Evolutionary conservation across 2,888 invertebrate species (phyloP), one percentile per base, ranked within the genome.

Genomic region (Girardia tigrina): DNA sequence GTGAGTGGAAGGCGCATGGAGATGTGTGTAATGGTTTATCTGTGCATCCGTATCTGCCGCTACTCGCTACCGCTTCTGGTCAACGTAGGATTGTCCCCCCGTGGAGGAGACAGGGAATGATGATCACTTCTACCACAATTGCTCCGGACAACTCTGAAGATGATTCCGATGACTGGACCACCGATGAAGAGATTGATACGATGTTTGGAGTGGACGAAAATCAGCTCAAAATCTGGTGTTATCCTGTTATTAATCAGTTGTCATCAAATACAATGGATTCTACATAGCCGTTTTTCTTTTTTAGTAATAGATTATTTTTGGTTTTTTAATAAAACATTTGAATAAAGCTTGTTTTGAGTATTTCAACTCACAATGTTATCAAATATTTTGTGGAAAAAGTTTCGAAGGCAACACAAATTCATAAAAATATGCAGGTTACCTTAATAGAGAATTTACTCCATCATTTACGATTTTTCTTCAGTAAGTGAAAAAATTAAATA

Each of bases 1-100:
- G 26, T 26, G 74, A 74, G 23, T 74, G 74, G 74, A 27, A 2
- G 4, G 56, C 70, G 28, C 74, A 42, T n/a, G 28, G 23, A 20
- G 74, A 74, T 23, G 74, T 42, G 1, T 36, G 56, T n/a, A 74
- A 74, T 69, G 23, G 29, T 16, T 26, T 70, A 2, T 74, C 56
- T n/a, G 26, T 74, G n/a, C 28, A 42, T 56, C 74, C 56, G n/a
- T 70, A 1, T 28, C 29, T 28, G 6, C 91, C 93, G 0, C 87
- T 94, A 72, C 79, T 94, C 80, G 91, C 91, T 0, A 90, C 91
- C 0, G 88, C 89, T 20, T 90, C 91, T 0, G 94, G 95, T 0
- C 92, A 92, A 81, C 88, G 89, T 80, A 90, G 91, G 81, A 87
- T 88, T 72, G 56, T 56, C 4, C 56, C 56, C 6, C 8, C 56